Evolutionary conservation across 2,113 vertebrate species (phyloP).

Genomic region (Campylorhamphus procurvoides): DNA sequence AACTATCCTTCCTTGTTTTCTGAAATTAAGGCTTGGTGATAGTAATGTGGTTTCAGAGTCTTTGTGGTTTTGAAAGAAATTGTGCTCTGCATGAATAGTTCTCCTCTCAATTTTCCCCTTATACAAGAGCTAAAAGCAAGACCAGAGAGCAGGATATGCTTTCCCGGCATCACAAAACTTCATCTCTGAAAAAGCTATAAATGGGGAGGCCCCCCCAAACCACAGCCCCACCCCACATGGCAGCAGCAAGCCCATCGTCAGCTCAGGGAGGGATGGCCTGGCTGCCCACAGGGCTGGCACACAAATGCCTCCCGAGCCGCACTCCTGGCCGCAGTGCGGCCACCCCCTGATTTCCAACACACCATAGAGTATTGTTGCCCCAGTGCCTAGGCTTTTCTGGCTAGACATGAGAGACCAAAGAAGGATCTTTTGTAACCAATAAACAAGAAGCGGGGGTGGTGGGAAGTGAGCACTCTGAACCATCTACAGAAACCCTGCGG

Average conservation of each 20-base stretch:
- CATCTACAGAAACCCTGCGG: background rate
- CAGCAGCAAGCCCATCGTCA: background rate
- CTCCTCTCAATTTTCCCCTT: background rate
- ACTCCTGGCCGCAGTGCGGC: accelerated
- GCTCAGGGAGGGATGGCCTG: background rate
- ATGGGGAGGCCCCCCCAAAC: background rate
- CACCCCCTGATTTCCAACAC: background rate
- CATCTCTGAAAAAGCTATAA: no score
- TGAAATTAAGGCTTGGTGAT: background rate
- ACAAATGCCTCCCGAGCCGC: accelerated
- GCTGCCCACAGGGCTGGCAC: accelerated
- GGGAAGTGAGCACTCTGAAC: background rate
- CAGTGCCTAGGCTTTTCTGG: background rate
- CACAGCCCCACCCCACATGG: accelerated
- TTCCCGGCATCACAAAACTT: background rate
- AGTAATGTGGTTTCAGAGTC: background rate
- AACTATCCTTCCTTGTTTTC: background rate
- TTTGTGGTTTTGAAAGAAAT: background rate
- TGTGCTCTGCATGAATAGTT: background rate
- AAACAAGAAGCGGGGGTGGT: background rate
- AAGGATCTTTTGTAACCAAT: background rate
- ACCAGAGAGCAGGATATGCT: background rate
- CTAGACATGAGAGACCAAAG: background rate
- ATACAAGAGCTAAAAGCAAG: background rate
- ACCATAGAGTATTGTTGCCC: background rate